Evolutionary conservation across 2,888 invertebrate species (phyloP).

Genomic region (Tiliacea aurago): DNA sequence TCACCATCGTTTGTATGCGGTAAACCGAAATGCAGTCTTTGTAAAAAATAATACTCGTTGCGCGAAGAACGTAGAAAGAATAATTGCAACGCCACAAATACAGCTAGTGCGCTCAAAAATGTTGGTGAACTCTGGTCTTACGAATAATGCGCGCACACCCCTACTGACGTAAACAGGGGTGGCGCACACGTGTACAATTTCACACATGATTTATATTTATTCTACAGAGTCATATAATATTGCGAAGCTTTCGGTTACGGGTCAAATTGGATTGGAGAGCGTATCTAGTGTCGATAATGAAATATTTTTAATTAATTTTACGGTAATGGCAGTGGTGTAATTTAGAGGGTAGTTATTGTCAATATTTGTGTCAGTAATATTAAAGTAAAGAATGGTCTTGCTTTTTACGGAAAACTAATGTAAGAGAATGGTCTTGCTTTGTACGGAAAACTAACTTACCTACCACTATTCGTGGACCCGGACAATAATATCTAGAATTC

Average conservation of each 20-base stretch:
- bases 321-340: constrained; percentile 23
- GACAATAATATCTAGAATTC: not conserved
- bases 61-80: constrained; percentile 15
- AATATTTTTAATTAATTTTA: constrained; percentile 57
- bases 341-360: constrained; percentile 14
- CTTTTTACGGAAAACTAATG: not conserved
- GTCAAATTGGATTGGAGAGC: constrained; percentile 46
- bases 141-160: constrained; percentile 44
- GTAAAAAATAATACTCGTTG: constrained; percentile 14
- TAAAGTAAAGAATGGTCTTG: not conserved
- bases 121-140: constrained; percentile 31
- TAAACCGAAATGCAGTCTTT: constrained; percentile 12
- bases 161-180: constrained; percentile 59
- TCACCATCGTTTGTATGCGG: constrained; percentile 5
- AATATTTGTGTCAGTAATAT: constrained; percentile 13
- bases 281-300: constrained; percentile 47
- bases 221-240: constrained; percentile 45
- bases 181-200: constrained; percentile 69
- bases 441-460: not conserved
- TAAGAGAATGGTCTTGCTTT: too few relatives aligned
- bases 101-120: constrained; percentile 19
- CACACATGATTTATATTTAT: constrained; percentile 70
- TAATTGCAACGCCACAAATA: constrained; percentile 8
- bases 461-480: not conserved
- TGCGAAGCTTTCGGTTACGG: constrained; percentile 43